phyloP scores from a whole-genome alignment of 2,888 invertebrate genomes.

The Acleris sparsana region DNA sequence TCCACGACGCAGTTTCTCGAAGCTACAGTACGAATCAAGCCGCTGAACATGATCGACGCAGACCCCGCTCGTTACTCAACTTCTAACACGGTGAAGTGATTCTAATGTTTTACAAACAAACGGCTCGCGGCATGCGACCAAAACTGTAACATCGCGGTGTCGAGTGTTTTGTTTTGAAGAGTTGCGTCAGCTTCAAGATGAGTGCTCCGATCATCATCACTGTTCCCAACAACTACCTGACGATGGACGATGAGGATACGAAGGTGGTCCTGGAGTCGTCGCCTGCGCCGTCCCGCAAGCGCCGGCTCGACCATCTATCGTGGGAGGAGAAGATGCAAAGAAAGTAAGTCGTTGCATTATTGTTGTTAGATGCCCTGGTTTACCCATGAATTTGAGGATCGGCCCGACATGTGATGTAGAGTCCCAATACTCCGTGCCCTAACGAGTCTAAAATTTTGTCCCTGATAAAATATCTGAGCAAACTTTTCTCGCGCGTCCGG shows the following conservation, averaged over 20 bases:
- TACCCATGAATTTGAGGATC: no score
- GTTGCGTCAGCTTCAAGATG: slow-evolving; percentile 55
- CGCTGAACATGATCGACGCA: slow-evolving; percentile 33
- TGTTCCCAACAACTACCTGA: slow-evolving; percentile 76
- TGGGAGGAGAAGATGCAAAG: slow-evolving; percentile 95
- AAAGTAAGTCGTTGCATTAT: slow-evolving; percentile 85
- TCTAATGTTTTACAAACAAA: slow-evolving; percentile 33
- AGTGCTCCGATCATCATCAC: slow-evolving; percentile 80
- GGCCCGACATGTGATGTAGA: no score
- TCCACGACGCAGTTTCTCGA: slow-evolving; percentile 36
- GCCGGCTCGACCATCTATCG: slow-evolving; percentile 91
- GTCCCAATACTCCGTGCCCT: no score
- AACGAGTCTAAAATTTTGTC: no score
- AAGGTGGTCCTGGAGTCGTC: slow-evolving; percentile 62
- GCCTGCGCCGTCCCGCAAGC: slow-evolving; percentile 81
- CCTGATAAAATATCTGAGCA: no score
- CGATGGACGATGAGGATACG: slow-evolving; percentile 65
- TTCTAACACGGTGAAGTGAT: slow-evolving; percentile 35
- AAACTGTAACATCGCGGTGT: slow-evolving; percentile 26
- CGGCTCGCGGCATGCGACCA: slow-evolving; percentile 29
- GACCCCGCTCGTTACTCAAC: slow-evolving; percentile 33
- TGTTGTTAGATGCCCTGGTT: no score
- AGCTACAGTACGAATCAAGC: slow-evolving; percentile 31
- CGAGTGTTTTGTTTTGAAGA: slow-evolving; percentile 36
- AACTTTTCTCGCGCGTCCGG: no score